Conservation (phyloP, 2,888 invertebrate species). For the Drosophila phalerata region DNA sequence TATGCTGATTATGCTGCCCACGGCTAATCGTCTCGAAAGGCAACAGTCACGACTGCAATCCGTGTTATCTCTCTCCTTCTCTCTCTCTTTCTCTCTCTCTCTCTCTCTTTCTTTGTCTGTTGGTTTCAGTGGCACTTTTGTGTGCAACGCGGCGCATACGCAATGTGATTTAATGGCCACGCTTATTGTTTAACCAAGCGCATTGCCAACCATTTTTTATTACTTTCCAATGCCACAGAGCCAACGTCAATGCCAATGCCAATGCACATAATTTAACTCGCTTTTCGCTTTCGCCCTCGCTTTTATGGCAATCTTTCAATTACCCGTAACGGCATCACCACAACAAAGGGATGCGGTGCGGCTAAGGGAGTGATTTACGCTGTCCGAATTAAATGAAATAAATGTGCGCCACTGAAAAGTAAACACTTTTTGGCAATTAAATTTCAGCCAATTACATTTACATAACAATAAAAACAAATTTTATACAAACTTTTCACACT, state of each 20-base stretch:
- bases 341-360: background rate
- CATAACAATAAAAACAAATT: conserved; percentile 66
- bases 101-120: background rate
- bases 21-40: conserved; percentile 41
- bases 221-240: conserved; percentile 17
- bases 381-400: conserved; percentile 29
- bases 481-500: conserved; percentile 50
- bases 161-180: conserved; percentile 62
- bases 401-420: conserved; percentile 31
- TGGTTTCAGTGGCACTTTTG: conserved; percentile 17
- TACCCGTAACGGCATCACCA: conserved; percentile 42
- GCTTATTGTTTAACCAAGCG: conserved; percentile 61
- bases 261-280: conserved; percentile 53
- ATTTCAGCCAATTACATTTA: conserved; percentile 60
- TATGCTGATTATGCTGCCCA: conserved; percentile 51
- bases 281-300: conserved; percentile 12
- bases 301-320: conserved; percentile 58
- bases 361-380: background rate
- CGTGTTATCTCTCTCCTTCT: background rate
- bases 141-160: conserved; percentile 72
- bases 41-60: conserved; percentile 12
- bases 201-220: conserved; percentile 31
- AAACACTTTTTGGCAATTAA: conserved; percentile 70
- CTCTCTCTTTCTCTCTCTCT: background rate
- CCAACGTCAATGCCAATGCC: conserved; percentile 24